phyloP scores from a whole-genome alignment of 2,888 invertebrate genomes.

The Euproctis similis region DNA sequence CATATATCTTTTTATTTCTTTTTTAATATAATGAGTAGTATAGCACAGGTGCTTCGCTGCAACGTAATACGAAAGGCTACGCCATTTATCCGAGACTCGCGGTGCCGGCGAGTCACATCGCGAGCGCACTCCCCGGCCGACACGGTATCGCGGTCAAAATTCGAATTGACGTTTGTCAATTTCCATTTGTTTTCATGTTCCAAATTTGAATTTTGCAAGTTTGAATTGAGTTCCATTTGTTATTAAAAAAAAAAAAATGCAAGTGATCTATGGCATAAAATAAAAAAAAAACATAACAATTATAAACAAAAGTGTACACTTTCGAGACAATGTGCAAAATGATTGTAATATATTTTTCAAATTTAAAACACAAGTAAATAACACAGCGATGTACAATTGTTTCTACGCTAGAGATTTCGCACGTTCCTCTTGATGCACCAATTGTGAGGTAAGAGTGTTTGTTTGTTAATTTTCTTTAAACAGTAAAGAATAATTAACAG shows the following conservation, averaged over 20 bases:
- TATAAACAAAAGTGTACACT: too few species aligned
- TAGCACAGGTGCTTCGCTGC: constrained; percentile 44
- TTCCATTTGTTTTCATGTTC: constrained; percentile 7
- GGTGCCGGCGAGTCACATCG: constrained; percentile 52
- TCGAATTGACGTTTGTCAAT: constrained; percentile 9
- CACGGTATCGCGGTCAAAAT: constrained; percentile 30
- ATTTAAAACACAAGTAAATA: constrained; percentile 23
- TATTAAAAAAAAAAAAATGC: constrained; percentile 8
- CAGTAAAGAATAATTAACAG: constrained; percentile 8
- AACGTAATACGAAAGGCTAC: too few species aligned
- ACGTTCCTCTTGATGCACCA: constrained; percentile 30
- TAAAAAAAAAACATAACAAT: constrained; percentile 17
- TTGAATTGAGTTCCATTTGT: constrained; percentile 15
- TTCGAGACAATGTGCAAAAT: constrained; percentile 24
- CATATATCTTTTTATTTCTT: too few species aligned
- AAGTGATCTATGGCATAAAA: constrained; percentile 20
- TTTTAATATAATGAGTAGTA: constrained; percentile 37
- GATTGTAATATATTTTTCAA: constrained; percentile 31
- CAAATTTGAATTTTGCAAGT: constrained; percentile 6
- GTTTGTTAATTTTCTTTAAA: constrained; percentile 12
- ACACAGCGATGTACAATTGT: constrained; percentile 40
- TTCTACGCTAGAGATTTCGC: constrained; percentile 38
- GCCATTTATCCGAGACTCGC: constrained; percentile 66
- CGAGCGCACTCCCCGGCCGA: constrained; percentile 29
- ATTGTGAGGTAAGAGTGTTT: constrained; percentile 41